Conservation (phyloP, 1,140 invertebrate genomes). For the Tetramorium alpestre region DNA sequence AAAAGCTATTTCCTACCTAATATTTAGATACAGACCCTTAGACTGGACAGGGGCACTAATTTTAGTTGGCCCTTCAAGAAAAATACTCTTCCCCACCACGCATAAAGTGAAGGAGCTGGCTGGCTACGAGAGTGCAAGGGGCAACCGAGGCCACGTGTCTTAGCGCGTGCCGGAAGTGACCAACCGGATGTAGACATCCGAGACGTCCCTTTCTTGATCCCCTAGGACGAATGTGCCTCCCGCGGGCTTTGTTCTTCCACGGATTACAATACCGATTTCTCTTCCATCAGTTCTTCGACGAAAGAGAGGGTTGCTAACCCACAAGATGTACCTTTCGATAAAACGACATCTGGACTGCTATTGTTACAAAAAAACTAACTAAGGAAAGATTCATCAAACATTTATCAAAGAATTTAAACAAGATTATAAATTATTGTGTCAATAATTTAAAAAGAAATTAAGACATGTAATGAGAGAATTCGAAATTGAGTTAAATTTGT, state of each 20-base stretch:
- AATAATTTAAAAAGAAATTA: not conserved
- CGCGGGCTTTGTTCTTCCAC: constrained; percentile 78
- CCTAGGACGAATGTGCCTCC: constrained; percentile 64
- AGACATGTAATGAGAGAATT: not conserved
- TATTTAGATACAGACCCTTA: constrained; percentile 69
- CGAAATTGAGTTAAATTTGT: not conserved
- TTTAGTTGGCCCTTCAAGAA: constrained; percentile 65
- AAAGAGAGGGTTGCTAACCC: constrained; percentile 60
- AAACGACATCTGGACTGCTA: constrained; percentile 63
- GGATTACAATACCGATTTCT: constrained; percentile 77
- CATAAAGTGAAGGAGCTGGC: constrained; percentile 60
- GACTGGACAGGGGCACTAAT: constrained; percentile 63
- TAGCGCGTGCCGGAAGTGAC: constrained; percentile 85
- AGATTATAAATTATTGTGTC: not conserved
- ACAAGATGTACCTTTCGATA: constrained; percentile 63
- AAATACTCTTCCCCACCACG: constrained; percentile 60
- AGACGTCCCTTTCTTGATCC: constrained; percentile 76
- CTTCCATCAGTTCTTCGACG: constrained; percentile 58
- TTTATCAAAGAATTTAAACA: not conserved
- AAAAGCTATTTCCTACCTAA: constrained; percentile 65
- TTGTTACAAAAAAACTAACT: constrained; percentile 18
- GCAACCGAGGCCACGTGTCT: constrained; percentile 82
- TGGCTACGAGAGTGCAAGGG: constrained; percentile 68
- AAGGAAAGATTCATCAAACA: not conserved
- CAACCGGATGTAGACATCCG: constrained; percentile 85